Evolutionary conservation across 2,888 invertebrate species (phyloP).

Genomic region (Archips crataeganus): DNA sequence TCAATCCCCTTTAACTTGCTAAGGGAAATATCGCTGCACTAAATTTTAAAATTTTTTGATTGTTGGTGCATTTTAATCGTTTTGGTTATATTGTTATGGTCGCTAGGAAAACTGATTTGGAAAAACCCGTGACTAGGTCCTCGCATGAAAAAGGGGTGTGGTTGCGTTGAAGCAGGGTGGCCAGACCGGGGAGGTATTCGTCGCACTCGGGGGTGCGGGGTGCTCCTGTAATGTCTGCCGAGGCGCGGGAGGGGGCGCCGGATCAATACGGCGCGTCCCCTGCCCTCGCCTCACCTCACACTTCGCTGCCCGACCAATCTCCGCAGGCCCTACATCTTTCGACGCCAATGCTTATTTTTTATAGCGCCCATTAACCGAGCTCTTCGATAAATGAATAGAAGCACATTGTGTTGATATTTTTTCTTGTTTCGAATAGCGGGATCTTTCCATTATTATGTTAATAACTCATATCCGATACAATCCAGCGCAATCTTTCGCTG

Average conservation of each 20-base stretch:
- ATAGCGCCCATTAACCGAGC: constrained; percentile 80
- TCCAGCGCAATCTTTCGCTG: constrained; percentile 46
- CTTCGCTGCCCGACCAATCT: constrained; percentile 72
- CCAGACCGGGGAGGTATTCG: constrained; percentile 61
- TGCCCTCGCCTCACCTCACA: constrained; percentile 63
- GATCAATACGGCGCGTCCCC: constrained; percentile 77
- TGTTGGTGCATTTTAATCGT: constrained; percentile 44
- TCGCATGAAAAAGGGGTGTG: constrained; percentile 82
- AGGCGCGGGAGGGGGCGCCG: constrained; percentile 57
- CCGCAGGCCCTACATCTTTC: constrained; percentile 83
- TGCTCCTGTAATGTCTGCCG: constrained; percentile 76
- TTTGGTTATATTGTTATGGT: constrained; percentile 58
- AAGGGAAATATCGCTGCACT: constrained; percentile 19
- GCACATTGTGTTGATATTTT: constrained; percentile 69
- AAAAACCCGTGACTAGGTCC: constrained; percentile 82
- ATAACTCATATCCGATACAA: constrained; percentile 52
- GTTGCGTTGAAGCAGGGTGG: constrained; percentile 72
- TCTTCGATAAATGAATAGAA: constrained; percentile 81
- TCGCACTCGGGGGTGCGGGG: constrained; percentile 66
- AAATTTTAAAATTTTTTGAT: constrained; percentile 16
- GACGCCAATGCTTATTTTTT: constrained; percentile 83
- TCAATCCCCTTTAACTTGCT: constrained; percentile 25
- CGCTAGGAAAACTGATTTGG: constrained; percentile 79
- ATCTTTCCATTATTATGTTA: constrained; percentile 50
- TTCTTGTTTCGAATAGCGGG: constrained; percentile 53